Evolutionary conservation across 64 coral and sea anemone genomes (phyloP), one percentile per base, ranked within the genome.

Genomic region (Pocillopora damicornis): DNA sequence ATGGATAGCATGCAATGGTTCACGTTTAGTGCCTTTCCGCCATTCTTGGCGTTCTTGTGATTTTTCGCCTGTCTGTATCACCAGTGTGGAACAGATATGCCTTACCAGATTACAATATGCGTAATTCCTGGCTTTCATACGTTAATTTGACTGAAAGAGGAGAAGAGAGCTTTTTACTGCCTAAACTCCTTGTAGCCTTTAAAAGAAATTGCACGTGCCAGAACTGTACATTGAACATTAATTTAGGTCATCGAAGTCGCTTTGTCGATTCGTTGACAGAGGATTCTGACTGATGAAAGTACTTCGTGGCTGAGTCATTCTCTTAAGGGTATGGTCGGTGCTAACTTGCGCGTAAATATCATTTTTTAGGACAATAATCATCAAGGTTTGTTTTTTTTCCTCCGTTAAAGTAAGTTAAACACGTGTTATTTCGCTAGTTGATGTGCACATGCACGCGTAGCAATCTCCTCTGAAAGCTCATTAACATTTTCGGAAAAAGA

Each of bases 21-120:
- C 81, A 85, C 81, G 81, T 85, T 85, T 72, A 57, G 37, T 9
- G 15, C 42, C 18, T 72, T 85, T 69, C 81, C 64, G 81, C 81
- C 81, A 85, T 85, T 57, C 37, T 38, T 71, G 65, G 57, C 36
- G 68, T 85, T 14, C 81, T 38, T 65, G 64, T 38, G 81, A 85
- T 85, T 22, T n/a, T 85, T 81, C 13, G 63, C 37, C 67, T 72
- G 65, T 72, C 63, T 85, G 11, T 11, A 58, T 85, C 71, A 58
- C 38, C 34, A 72, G 81, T 36, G 81, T 85, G 81, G 81, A 85
- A 85, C 81, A 72, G 68, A 85, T 63, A 20, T 68, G 13, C 11
- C 35, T 68, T 83, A 83, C 18, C 5, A 37, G 81, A 72, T 85
- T 72, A 85, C 63, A 85, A 58, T 72, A 37, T 45, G 63, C 65